phyloP scores from a whole-genome alignment of 2,113 vertebrate genomes.

The Lathamus discolor region DNA sequence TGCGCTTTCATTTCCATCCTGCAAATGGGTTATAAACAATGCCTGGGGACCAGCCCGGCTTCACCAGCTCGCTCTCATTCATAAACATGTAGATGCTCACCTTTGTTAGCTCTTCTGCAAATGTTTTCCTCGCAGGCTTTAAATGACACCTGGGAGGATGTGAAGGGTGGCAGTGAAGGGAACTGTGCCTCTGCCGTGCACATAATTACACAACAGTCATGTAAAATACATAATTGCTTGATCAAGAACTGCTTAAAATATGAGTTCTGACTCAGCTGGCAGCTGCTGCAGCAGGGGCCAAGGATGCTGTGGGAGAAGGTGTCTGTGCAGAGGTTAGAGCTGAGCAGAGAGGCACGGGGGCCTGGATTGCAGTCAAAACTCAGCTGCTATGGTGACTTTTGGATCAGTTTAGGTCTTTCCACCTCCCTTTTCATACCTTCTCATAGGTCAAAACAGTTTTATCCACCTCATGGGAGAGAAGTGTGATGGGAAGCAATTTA shows the following conservation, averaged over 20 bases:
- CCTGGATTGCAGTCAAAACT: neutral
- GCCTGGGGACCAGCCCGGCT: neutral
- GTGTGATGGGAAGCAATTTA: neutral
- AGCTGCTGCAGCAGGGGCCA: neutral
- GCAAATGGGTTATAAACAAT: neutral
- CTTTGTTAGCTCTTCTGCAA: neutral
- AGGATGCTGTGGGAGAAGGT: neutral
- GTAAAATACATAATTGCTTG: slow-evolving; percentile 2
- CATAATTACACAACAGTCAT: neutral
- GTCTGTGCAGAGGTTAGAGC: neutral
- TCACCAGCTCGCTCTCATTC: accelerated
- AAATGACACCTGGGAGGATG: neutral
- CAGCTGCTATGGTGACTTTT: neutral
- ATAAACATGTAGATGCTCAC: neutral
- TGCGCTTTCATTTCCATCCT: neutral
- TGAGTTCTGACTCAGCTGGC: neutral
- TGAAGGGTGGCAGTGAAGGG: neutral
- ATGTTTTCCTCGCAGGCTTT: neutral
- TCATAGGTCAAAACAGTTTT: neutral
- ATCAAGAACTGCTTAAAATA: neutral
- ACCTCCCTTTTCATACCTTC: neutral
- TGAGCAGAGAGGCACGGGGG: neutral
- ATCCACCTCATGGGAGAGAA: neutral
- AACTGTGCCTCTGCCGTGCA: neutral
- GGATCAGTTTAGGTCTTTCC: neutral